Evolutionary conservation across 2,113 vertebrate species (phyloP), one percentile per base, ranked within the genome.

Genomic region (Malaclemys terrapin): DNA sequence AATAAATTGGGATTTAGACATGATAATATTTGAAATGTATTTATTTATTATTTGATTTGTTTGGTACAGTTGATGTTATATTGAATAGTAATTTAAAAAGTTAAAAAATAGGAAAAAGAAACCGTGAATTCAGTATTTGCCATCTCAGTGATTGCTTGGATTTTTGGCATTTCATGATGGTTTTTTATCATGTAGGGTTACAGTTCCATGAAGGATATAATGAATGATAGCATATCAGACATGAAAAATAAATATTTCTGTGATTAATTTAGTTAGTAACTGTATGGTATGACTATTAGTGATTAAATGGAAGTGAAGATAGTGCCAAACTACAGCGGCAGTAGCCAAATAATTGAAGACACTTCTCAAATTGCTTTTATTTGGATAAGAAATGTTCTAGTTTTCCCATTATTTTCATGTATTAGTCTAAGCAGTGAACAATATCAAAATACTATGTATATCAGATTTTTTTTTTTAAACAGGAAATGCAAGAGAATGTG

Each of bases 401-500:
- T 0, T 4, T 53, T 86, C 94, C 76, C 27, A 3, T 2, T 79
- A 0, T 79, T 86, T 82, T 19, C 16, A 53, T 65, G 82, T 62
- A n/a, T 76, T 29, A 82, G 54, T 42, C 6, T 31, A n/a, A 84
- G 27, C 14, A 20, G 24, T 86, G 83, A 76, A 85, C 45, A 47
- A 57, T 42, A 72, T 24, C 16, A 54, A 50, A 87, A 69, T 38
- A 72, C 4, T 4, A 2, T n/a, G 10, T 31, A 45, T 76, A 52
- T 96, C 62, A 88, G 14, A 45, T 45, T 83, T 53, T 88, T 47
- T 20, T 20, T 96, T 89, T 89, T 38, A 72, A 69, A 38, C 97
- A 99, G 99, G 99, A 99, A 98, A 99, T 99, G 98, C 99, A 99
- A 95, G 99, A 99, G 95, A 99, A 99, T 95, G 99, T 99, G 96